Evolutionary conservation across 2,888 invertebrate genomes (phyloP).

Genomic region (Himalopsyche japonica): DNA sequence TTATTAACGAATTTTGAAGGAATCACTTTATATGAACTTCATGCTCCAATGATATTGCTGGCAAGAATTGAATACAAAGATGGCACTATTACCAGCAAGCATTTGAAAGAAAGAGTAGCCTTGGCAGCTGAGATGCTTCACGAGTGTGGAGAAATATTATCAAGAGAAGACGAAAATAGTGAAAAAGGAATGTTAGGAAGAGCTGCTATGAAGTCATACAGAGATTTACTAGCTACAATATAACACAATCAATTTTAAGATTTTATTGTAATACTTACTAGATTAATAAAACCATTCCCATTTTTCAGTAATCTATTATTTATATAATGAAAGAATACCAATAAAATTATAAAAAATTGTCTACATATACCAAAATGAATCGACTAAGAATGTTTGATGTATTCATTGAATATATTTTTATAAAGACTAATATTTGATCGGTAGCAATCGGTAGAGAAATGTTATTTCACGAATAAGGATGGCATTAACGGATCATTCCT

Average conservation of each 20-base stretch:
- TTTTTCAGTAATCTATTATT: too few relatives aligned
- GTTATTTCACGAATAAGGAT: too few relatives aligned
- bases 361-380: too few relatives aligned
- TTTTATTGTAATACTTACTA: too few relatives aligned
- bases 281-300: too few relatives aligned
- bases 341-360: too few relatives aligned
- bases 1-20: constrained; percentile 51
- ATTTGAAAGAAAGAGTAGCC: constrained; percentile 65
- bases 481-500: too few relatives aligned
- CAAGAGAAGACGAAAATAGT: constrained; percentile 67
- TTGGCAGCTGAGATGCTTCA: constrained; percentile 67
- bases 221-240: constrained; percentile 21
- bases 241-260: neutral
- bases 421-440: too few relatives aligned
- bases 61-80: constrained; percentile 68
- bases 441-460: too few relatives aligned
- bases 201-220: constrained; percentile 59
- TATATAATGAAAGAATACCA: too few relatives aligned
- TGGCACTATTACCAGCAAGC: constrained; percentile 61
- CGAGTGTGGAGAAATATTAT: constrained; percentile 68
- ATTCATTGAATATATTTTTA: too few relatives aligned
- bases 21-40: constrained; percentile 78
- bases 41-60: constrained; percentile 73
- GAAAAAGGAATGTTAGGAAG: constrained; percentile 68
- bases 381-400: too few relatives aligned